Base-by-base conservation (phyloP, 2,797 vertebrate genomes). In the Macrochelys suwanniensis region DNA sequence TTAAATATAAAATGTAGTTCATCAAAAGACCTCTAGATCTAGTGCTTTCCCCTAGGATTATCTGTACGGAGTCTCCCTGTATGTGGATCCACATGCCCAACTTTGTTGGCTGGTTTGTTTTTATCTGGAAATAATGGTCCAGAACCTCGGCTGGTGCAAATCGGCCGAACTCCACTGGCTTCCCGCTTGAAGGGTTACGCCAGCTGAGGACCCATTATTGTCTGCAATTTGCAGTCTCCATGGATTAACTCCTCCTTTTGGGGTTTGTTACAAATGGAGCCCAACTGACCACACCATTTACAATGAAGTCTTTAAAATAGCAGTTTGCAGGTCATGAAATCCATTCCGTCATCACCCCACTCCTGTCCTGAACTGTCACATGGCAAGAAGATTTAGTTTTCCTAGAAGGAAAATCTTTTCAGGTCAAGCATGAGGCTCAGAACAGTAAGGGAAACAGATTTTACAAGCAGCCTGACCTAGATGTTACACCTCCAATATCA, bases 1-100 rank as follows among this genome's bases (percentile, higher is more conserved):
- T 97, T 97, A 96, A 95, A 96, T 95, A 97, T 23, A 94, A 96
- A 83, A 84, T 57, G 95, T 95, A 92, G 97, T 95, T 92, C 93
- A 68, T 88, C 95, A 94, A 76, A 93, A 82, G 96, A 96, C 96
- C 96, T 95, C 96, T 96, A 95, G 93, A 96, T 96, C 96, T 26
- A 2, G 94, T 12, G 17, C 88, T 92, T 84, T 47, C 94, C 94
- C 95, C 94, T 85, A 15, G 82, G 2, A 91, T 89, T 87, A 16
- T 78, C 94, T 45, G 86, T 56, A 57, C 80, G 13, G 2, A 57
- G 90, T 93, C 84, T 96, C 89, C 92, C 93, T 89, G 93, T 50
- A 91, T 28, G 0, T 11, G 61, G 2, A 4, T 61, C 7, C 95
- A 53, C 47, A 25, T 2, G 90, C 91, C 94, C 94, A 92, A 3